These are phyloP conservation scores for Disparrhopalites patrizii DNA, from an alignment of 2,888 invertebrate species.

Conservation along the genomic window DNA sequence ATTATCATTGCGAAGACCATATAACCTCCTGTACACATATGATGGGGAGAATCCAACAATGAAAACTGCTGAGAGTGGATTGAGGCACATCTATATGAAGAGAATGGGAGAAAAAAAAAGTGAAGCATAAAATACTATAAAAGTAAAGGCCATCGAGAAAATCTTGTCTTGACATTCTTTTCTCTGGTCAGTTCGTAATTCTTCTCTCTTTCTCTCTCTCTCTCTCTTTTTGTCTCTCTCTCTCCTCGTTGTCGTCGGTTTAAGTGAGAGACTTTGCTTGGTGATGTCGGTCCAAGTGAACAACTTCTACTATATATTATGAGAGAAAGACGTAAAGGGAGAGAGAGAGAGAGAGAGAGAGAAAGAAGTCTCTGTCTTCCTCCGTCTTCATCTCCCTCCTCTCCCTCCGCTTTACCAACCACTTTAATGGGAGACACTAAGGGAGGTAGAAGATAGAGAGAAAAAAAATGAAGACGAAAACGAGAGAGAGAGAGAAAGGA, in stretches of 20 bases:
- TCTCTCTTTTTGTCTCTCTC: no score
- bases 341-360: background rate
- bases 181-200: conserved; percentile 26
- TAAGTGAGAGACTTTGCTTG: background rate
- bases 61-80: no score
- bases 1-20: no score
- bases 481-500: background rate
- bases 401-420: no score
- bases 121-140: conserved; percentile 5
- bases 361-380: background rate
- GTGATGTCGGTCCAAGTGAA: no score
- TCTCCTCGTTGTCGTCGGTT: background rate
- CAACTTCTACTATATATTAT: background rate
- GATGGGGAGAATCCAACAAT: no score
- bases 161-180: conserved; percentile 26
- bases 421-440: no score
- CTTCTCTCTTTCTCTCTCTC: background rate
- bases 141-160: conserved; percentile 6
- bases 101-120: background rate
- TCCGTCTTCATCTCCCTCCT: background rate
- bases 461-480: background rate
- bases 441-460: background rate
- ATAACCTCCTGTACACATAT: no score
- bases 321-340: background rate
- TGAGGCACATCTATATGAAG: no score